Conservation (phyloP, 2,888 invertebrate genomes). For the Sinopyrophorus schimmeli region DNA sequence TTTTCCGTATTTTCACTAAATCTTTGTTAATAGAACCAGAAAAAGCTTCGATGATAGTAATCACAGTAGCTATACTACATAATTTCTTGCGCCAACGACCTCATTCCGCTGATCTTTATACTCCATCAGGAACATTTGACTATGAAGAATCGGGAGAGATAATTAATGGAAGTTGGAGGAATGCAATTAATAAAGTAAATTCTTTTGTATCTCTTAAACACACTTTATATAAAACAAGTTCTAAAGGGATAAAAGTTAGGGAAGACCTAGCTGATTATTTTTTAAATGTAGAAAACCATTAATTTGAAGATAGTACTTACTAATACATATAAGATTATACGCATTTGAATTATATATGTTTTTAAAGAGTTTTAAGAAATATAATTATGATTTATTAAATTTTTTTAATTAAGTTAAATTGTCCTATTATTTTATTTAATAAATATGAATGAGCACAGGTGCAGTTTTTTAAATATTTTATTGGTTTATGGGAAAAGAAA, state of each 20-base stretch:
- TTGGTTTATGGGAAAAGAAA: too few relatives aligned
- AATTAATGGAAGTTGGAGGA: constrained; percentile 7
- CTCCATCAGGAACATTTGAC: constrained; percentile 17
- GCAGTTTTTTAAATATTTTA: too few relatives aligned
- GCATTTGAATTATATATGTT: too few relatives aligned
- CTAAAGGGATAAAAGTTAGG: neutral
- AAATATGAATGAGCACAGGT: too few relatives aligned
- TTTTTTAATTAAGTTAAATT: too few relatives aligned
- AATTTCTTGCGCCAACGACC: constrained; percentile 4
- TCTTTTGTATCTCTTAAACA: neutral
- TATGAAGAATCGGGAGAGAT: constrained; percentile 7
- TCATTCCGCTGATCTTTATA: constrained; percentile 6
- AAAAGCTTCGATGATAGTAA: constrained; percentile 4
- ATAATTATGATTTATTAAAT: too few relatives aligned
- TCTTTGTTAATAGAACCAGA: constrained; percentile 14
- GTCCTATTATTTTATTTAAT: too few relatives aligned
- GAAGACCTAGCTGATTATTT: constrained; percentile 3
- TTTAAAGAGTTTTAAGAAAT: too few relatives aligned
- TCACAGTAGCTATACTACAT: constrained; percentile 6
- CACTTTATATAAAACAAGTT: constrained; percentile 1
- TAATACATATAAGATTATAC: too few relatives aligned
- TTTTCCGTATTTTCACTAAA: constrained; percentile 18
- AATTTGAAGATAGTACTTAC: too few relatives aligned
- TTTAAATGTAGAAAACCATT: too few relatives aligned
- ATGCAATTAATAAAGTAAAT: neutral